Evolutionary conservation across 2,113 vertebrate species (phyloP).

Genomic region (Tenebrosternarchus preto): DNA sequence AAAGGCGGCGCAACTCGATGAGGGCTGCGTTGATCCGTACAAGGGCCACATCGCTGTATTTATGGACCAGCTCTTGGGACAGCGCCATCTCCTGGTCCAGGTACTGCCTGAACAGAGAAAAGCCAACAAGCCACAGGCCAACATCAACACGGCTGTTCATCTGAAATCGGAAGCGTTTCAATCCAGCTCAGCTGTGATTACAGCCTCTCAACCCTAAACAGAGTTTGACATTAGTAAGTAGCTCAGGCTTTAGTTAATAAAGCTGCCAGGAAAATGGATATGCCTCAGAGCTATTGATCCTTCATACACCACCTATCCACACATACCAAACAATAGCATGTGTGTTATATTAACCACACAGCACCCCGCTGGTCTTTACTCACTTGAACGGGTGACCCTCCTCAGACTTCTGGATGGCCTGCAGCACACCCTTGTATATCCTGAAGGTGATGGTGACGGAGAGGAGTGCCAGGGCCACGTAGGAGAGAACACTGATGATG

Average conservation of each 20-base stretch:
- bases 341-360: neutral
- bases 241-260: neutral
- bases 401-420: slow-evolving; percentile 96
- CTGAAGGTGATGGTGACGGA: slow-evolving; percentile 95
- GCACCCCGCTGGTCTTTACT: slow-evolving; percentile 56
- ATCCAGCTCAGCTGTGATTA: slow-evolving; percentile 10
- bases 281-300: neutral
- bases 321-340: neutral
- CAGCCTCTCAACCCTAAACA: slow-evolving; percentile 27
- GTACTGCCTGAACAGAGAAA: slow-evolving; percentile 77
- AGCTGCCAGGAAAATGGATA: slow-evolving; percentile 36
- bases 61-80: slow-evolving; percentile 86
- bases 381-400: slow-evolving; percentile 97
- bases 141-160: neutral
- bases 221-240: slow-evolving; percentile 9
- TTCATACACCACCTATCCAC: neutral
- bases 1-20: slow-evolving; percentile 86
- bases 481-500: slow-evolving; percentile 93
- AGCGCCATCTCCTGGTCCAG: slow-evolving; percentile 86
- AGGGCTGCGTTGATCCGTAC: slow-evolving; percentile 81
- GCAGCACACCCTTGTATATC: slow-evolving; percentile 96
- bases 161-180: neutral
- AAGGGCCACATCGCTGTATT: slow-evolving; percentile 86
- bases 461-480: slow-evolving; percentile 91
- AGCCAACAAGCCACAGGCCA: neutral